Base-by-base conservation (phyloP, 2,113 vertebrate species). In the Colius striatus region DNA sequence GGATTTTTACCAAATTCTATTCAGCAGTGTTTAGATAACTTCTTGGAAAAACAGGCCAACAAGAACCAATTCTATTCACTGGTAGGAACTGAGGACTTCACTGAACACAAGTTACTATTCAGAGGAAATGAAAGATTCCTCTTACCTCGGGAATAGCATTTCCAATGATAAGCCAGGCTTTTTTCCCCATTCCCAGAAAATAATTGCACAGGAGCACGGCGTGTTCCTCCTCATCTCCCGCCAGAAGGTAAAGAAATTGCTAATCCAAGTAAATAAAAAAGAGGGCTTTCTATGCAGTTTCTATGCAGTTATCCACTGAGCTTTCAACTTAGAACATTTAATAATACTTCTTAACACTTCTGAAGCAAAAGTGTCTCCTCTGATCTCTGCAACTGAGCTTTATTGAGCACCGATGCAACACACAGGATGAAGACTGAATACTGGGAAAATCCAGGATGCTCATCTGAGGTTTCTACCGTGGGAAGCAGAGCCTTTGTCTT, bases 181-280 rank as follows among this genome's bases (percentile, higher is more conserved):
- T 99, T 88, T 99, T 99, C 6, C 98, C 99, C 98, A 99, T 98
- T 50, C 95, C 98, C 94, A 99, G 98, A 83, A 99, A 99, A 95
- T 99, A 99, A 97, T 99, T 99, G 84, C 99, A 99, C 66, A 99
- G 92, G 10, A 99, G 97, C 4, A 99, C 98, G 0, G 99, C 99
- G 0, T 99, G 99, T 77, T 99, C 99, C 80, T 99, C 99, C 95
- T 99, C 99, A 29, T 99, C 99, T 66, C 99, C 99, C 12, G 99
- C 99, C 57, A 99, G 97, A 68, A 99, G 98, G n/a, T 98, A 98
- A 66, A 99, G 98, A 97, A 99, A 99, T 99, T 99, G 99, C 99
- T 99, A 91, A 89, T 47, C 71, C 53, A 87, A 32, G 38, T 67
- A 41, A 38, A 50, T n/a, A 30, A 57, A 47, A 47, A 29, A n/a